Evolutionary conservation across 2,113 vertebrate species (phyloP), one percentile per base, ranked within the genome.

Genomic region (Semnornis frantzii): DNA sequence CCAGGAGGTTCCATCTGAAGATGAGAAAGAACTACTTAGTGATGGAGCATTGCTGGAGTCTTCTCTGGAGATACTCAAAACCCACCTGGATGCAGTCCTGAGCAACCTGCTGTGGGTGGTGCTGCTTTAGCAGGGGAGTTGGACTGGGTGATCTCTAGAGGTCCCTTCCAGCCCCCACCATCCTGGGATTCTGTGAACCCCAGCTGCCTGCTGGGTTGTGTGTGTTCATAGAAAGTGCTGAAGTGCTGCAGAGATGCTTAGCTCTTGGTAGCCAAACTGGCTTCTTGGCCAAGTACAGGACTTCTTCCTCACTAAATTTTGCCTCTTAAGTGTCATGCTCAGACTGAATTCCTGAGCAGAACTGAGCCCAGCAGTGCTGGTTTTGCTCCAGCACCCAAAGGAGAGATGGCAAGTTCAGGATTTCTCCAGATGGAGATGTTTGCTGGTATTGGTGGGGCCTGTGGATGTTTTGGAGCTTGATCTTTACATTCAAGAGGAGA

Each of bases 391-490:
- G 62, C 46, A 10, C 3, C 34, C 33, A 9, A 31, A 86, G 69
- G 24, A 44, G 73, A n/a, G 57, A 21, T 8, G 0, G 1, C 3
- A 14, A 44, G 52, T 0, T 4, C 0, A 2, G 5, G n/a, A 13
- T 31, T 52, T 70, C 62, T 31, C 50, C 5, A 10, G 16, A 21
- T 78, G 15, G n/a, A n/a, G 63, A 12, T 44, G n/a, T 7, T 80
- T 73, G 73, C 42, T 83, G 80, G 9, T 17, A 10, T 39, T 0
- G 0, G 5, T 37, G 63, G 12, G 17, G 3, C 58, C 34, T 2
- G 8, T 28, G 37, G 85, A 8, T 2, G 0, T 27, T 34, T 9
- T 23, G 50, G 50, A 42, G 15, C 16, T 63, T 0, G 0, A 15
- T 42, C 44, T 15, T 65, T 17, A 25, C 18, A 5, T 34, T 18